phyloP scores from a whole-genome alignment of 2,888 invertebrate species.

The Chrysomela aeneicollis region DNA sequence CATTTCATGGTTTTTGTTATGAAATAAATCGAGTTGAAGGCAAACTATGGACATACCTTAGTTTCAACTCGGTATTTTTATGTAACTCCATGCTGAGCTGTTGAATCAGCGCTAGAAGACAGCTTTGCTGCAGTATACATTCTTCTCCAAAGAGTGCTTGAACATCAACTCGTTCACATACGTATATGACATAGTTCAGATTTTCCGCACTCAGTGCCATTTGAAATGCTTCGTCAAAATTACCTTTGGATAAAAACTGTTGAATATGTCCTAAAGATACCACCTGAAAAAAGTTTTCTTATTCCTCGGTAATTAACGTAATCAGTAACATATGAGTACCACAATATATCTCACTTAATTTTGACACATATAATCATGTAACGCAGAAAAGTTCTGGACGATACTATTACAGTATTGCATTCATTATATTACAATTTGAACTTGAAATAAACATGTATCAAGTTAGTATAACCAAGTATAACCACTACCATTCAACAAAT shows the following conservation, averaged over 20 bases:
- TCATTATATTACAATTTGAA: no score
- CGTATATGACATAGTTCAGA: conserved; percentile 83
- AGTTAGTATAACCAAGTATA: no score
- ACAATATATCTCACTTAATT: no score
- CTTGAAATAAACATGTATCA: no score
- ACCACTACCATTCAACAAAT: no score
- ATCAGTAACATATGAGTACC: no score
- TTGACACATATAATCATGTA: no score
- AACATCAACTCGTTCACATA: conserved; percentile 86
- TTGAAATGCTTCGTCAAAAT: conserved; percentile 89
- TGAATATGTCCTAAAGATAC: conserved; percentile 75
- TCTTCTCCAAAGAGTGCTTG: conserved; percentile 76
- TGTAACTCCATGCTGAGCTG: conserved; percentile 91
- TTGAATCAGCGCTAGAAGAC: conserved; percentile 91
- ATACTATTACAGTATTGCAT: no score
- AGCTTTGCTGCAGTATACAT: conserved; percentile 85
- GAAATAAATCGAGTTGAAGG: neutral
- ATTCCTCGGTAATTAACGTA: neutral
- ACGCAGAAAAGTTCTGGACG: no score
- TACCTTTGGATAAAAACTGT: conserved; percentile 73
- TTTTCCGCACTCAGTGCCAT: conserved; percentile 89
- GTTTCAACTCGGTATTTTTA: conserved; percentile 83
- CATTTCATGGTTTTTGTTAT: neutral
- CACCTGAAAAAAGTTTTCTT: conserved; percentile 57
- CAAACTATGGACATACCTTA: conserved; percentile 75